phyloP scores from a whole-genome alignment of 2,888 invertebrate species.

The Aspidiotus rigidus region DNA sequence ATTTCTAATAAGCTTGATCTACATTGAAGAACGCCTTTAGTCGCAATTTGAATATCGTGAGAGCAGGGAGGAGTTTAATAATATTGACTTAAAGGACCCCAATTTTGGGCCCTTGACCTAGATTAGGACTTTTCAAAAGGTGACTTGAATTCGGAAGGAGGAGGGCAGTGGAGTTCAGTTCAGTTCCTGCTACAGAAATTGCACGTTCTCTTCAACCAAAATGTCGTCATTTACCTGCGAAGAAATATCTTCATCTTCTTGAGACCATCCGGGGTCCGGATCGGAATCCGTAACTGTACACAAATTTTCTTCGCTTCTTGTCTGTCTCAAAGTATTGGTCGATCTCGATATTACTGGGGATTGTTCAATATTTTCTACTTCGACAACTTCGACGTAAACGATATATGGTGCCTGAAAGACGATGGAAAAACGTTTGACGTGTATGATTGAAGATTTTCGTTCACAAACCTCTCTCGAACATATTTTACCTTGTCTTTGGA shows the following conservation, averaged over 20 bases:
- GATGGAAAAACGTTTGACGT: neutral
- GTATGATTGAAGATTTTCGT: neutral
- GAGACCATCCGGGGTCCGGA: constrained; percentile 66
- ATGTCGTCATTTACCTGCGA: constrained; percentile 50
- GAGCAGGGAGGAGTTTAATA: too few relatives aligned
- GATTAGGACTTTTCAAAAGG: too few relatives aligned
- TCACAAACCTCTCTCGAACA: neutral
- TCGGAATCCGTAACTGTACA: constrained; percentile 40
- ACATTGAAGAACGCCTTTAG: too few relatives aligned
- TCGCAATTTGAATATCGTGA: too few relatives aligned
- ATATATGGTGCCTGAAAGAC: constrained; percentile 79
- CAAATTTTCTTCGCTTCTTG: constrained; percentile 88
- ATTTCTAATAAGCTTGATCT: too few relatives aligned
- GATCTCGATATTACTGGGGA: constrained; percentile 54
- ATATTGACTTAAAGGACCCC: too few relatives aligned
- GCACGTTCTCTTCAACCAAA: too few relatives aligned
- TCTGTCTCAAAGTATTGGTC: constrained; percentile 54
- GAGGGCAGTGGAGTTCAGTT: too few relatives aligned
- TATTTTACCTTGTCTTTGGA: constrained; percentile 82
- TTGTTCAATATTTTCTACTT: constrained; percentile 71
- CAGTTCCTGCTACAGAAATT: too few relatives aligned
- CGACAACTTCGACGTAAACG: constrained; percentile 93
- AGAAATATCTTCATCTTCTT: constrained; percentile 89
- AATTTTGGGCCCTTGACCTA: too few relatives aligned
- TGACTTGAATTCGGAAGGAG: too few relatives aligned